Evolutionary conservation across 2,113 vertebrate genomes (phyloP).

Genomic region (Calypte anna): DNA sequence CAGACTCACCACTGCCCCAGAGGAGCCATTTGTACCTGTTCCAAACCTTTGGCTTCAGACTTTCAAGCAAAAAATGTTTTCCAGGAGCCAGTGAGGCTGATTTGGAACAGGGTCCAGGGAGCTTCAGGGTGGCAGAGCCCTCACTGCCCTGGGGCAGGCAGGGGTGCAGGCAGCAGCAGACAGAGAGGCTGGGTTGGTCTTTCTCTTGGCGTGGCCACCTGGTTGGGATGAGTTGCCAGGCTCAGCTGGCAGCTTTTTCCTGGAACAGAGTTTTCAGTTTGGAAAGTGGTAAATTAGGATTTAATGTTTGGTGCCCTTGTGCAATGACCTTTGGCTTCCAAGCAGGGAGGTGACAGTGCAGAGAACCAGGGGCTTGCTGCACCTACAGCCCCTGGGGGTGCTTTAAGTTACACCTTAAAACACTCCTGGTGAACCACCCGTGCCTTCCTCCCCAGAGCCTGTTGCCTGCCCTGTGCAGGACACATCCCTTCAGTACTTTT

Average conservation of each 20-base stretch:
- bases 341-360: background rate
- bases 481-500: background rate
- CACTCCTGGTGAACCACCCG: fast-evolving
- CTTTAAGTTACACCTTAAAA: background rate
- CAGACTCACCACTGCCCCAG: constrained; percentile 34
- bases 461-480: background rate
- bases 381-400: background rate
- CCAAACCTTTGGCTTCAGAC: background rate
- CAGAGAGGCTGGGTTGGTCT: background rate
- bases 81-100: background rate
- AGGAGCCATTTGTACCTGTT: constrained; percentile 7
- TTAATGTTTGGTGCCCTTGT: background rate
- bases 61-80: background rate
- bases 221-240: background rate
- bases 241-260: background rate
- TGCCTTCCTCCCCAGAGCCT: background rate
- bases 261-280: background rate
- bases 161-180: background rate
- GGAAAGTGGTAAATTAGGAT: background rate
- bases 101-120: constrained; percentile 24
- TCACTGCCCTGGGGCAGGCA: background rate
- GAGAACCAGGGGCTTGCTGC: background rate
- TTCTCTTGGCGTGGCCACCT: fast-evolving
- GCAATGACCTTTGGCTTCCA: background rate
- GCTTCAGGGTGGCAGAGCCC: background rate